Conservation (phyloP, 2,888 invertebrate species). For the Theretra japonica region DNA sequence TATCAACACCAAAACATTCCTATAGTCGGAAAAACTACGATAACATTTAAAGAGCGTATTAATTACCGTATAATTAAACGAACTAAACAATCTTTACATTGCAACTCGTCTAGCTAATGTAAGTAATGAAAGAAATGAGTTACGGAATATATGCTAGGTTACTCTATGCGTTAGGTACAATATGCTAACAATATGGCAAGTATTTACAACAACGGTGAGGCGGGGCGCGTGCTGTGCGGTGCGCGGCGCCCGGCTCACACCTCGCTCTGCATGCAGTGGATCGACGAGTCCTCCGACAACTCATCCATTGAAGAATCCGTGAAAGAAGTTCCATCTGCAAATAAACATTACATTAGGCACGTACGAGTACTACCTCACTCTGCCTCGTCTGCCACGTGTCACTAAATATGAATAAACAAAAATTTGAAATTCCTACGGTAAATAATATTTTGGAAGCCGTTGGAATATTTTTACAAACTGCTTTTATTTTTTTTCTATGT, state of each 20-base stretch:
- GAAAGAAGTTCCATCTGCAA: conserved; percentile 80
- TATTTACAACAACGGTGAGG: conserved; percentile 28
- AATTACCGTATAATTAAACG: neutral
- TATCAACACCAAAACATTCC: conserved; percentile 10
- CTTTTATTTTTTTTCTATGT: too few relatives aligned
- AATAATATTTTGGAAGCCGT: too few relatives aligned
- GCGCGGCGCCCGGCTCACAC: conserved; percentile 66
- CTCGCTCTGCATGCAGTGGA: conserved; percentile 93
- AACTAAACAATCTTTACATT: conserved; percentile 2
- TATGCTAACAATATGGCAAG: conserved; percentile 29
- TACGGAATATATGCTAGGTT: conserved; percentile 20
- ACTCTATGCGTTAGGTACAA: conserved; percentile 10
- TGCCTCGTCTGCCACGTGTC: neutral
- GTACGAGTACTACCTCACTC: neutral
- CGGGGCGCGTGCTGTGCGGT: neutral
- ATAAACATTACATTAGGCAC: neutral
- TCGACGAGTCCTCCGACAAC: conserved; percentile 93
- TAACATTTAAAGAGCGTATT: neutral
- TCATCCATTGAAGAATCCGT: conserved; percentile 94
- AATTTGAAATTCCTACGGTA: too few relatives aligned
- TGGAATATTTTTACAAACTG: too few relatives aligned
- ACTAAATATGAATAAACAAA: too few relatives aligned
- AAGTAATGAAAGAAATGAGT: conserved; percentile 20
- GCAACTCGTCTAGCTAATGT: conserved; percentile 12
- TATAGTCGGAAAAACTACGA: conserved; percentile 4